Evolutionary conservation across 2,113 vertebrate species (phyloP), one percentile per base, ranked within the genome.

Genomic region (Psilopsiagon aymara): DNA sequence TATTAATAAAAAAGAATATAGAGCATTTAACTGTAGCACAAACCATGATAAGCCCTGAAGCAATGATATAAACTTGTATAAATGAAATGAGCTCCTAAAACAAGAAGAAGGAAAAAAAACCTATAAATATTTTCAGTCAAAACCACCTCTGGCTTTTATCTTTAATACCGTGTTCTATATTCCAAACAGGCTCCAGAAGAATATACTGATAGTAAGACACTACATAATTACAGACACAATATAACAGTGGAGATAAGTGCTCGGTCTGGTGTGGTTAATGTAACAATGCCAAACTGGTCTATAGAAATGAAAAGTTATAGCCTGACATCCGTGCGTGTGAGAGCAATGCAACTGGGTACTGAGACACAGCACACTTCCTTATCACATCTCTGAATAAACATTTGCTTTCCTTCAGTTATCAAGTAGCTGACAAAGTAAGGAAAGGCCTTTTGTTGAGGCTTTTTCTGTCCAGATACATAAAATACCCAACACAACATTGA

Each of bases 301-400:
- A 55, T 0, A 49, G 57, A 89, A 91, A 79, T 21, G 33, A 55
- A 73, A 83, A 64, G 57, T 60, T 76, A 68, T 1, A 79, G 60
- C 33, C 70, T n/a, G 70, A n/a, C 43, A 67, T 28, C 35, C 31
- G 25, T 49, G 35, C 59, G 59, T 62, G 57, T 4, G n/a, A 66
- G 52, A 82, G 62, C 4, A 76, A 73, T 14, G 35, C 80, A 35
- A 1, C 3, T 4, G 67, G 33, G 92, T 41, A 35, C 47, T 70
- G 39, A 82, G 33, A 7, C 28, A 35, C 20, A 4, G 53, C 11
- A 3, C 10, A 27, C 23, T 35, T 74, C 78, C 59, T 93, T 59
- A 69, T 74, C 81, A 2, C 80, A n/a, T 37, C 81, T 85, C 89
- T 18, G 11, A 90, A 82, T 5, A 86, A 96, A 93, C 37, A 78